Evolutionary conservation across 2,888 invertebrate species (phyloP).

Genomic region (Drosophila kuntzei): DNA sequence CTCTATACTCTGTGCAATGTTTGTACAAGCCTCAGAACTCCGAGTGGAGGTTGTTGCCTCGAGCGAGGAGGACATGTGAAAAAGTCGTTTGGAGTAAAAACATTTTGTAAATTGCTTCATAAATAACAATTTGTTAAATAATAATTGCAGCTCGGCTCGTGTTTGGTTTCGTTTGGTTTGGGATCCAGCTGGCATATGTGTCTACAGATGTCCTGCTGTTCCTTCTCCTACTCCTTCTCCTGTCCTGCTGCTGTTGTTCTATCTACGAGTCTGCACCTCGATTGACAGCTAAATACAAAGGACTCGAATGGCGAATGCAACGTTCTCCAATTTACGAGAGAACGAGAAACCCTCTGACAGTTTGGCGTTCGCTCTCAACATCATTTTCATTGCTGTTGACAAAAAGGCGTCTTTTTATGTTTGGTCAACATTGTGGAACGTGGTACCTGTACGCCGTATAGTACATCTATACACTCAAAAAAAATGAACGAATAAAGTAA

Average conservation of each 20-base stretch:
- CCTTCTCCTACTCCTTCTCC: not conserved
- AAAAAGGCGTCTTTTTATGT: conserved; percentile 68
- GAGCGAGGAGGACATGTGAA: conserved; percentile 61
- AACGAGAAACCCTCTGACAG: not conserved
- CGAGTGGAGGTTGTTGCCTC: conserved; percentile 47
- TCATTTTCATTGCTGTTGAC: conserved; percentile 68
- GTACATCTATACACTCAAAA: too few species aligned
- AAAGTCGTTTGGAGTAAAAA: conserved; percentile 82
- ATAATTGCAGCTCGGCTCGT: conserved; percentile 69
- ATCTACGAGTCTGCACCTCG: conserved; percentile 11
- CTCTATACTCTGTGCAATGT: conserved; percentile 70
- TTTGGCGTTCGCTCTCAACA: conserved; percentile 20
- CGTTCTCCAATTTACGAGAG: not conserved
- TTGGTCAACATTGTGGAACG: conserved; percentile 78
- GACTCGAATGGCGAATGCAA: conserved; percentile 30
- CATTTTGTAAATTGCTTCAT: conserved; percentile 84
- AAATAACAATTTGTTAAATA: conserved; percentile 83
- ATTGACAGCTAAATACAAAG: conserved; percentile 37
- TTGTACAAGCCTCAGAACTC: conserved; percentile 64
- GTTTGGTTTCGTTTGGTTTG: conserved; percentile 12
- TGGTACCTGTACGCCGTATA: conserved; percentile 21
- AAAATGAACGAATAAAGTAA: too few species aligned
- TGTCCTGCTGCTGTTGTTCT: not conserved
- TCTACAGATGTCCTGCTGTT: not conserved
- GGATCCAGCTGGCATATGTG: conserved; percentile 10